phyloP scores from a whole-genome alignment of 2,113 vertebrate species.

The Leucoraja erinaceus region DNA sequence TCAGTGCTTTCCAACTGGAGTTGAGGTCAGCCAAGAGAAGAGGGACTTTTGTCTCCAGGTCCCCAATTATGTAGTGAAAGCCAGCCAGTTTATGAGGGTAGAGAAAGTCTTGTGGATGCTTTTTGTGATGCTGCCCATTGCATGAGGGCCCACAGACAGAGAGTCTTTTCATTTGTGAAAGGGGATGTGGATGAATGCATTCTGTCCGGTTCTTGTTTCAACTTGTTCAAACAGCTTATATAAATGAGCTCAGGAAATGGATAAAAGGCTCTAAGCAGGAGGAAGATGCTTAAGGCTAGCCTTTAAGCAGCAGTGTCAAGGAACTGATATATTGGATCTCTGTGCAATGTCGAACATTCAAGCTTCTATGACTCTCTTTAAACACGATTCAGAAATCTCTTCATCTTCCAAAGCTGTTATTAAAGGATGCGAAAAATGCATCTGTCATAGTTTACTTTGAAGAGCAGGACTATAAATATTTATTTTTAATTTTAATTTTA shows the following conservation, averaged over 20 bases:
- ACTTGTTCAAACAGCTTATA: not conserved
- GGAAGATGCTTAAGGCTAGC: not conserved
- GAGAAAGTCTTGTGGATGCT: not conserved
- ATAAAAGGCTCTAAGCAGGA: not conserved
- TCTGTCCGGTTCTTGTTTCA: constrained; percentile 10
- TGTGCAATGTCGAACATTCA: not conserved
- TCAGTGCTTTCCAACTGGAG: not conserved
- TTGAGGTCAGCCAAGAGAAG: not conserved
- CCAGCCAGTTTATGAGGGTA: not conserved
- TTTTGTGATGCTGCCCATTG: not conserved
- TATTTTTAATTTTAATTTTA: not conserved
- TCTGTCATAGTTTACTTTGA: not conserved
- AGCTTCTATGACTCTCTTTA: not conserved
- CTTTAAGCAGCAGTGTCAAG: not conserved
- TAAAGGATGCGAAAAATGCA: not conserved
- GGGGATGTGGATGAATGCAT: not conserved
- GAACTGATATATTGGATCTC: not conserved
- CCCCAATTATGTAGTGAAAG: not conserved
- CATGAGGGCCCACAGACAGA: not conserved
- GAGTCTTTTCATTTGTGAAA: constrained; percentile 1
- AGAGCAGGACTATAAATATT: not conserved
- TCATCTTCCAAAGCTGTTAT: not conserved
- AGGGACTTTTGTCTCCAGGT: constrained; percentile 3
- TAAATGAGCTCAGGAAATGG: constrained; percentile 15
- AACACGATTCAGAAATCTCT: not conserved